phyloP scores from a whole-genome alignment of 2,113 vertebrate species.

The Thinocorus orbignyianus region DNA sequence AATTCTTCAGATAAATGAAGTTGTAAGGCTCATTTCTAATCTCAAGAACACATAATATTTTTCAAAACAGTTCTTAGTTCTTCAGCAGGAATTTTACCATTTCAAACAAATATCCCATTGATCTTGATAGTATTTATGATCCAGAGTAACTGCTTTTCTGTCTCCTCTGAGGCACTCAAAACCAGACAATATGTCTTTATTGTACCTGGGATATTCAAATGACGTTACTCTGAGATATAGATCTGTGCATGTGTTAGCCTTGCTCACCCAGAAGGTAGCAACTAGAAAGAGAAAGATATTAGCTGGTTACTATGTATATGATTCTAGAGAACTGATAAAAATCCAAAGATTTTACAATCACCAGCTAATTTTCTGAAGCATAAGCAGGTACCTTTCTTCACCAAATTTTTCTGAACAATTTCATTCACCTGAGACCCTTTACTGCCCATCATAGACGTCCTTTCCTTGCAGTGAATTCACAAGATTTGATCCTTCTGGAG shows the following conservation, averaged over 20 bases:
- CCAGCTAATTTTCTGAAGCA: not conserved
- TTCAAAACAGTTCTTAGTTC: not conserved
- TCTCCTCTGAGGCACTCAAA: not conserved
- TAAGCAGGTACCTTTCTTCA: not conserved
- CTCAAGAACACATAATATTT: not conserved
- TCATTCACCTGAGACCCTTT: not conserved
- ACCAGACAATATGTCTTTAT: not conserved
- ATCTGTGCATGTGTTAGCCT: not conserved
- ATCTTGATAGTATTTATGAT: not conserved
- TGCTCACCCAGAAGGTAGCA: not conserved
- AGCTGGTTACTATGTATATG: not conserved
- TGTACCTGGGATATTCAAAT: not conserved
- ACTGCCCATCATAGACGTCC: not conserved
- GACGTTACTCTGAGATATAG: fast-evolving
- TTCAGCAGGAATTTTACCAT: not conserved
- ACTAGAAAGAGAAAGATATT: not conserved
- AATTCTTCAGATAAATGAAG: not conserved
- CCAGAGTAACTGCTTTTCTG: not conserved
- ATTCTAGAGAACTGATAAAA: not conserved
- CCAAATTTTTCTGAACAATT: not conserved
- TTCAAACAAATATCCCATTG: not conserved
- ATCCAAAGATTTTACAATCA: not conserved
- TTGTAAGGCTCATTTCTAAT: not conserved
- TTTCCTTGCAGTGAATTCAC: not conserved
- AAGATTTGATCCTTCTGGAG: not conserved